phyloP scores from a whole-genome alignment of 2,888 invertebrate species.

The Tanytarsus gracilentus region DNA sequence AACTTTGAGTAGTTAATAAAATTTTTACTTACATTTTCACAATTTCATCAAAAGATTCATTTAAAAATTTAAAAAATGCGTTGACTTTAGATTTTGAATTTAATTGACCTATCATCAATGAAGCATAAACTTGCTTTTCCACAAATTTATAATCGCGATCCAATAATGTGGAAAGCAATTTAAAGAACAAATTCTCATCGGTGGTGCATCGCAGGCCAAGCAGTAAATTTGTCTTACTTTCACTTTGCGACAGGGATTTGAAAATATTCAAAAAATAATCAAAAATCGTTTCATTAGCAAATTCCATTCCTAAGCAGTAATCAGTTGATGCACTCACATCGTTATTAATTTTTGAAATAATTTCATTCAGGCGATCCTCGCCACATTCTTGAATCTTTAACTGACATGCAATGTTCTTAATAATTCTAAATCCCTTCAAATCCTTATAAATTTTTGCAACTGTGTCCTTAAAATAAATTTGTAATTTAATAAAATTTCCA shows the following conservation, averaged over 20 bases:
- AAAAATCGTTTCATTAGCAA: background rate
- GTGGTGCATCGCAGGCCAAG: background rate
- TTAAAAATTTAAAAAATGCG: background rate
- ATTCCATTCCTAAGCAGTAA: background rate
- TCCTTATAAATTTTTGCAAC: too few species aligned
- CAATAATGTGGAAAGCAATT: background rate
- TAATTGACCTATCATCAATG: background rate
- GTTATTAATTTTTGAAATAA: background rate
- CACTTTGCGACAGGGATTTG: background rate
- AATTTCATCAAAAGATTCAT: background rate
- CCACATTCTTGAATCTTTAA: too few species aligned
- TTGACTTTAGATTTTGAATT: background rate
- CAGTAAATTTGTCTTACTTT: background rate
- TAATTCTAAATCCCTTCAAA: too few species aligned
- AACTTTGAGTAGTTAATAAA: background rate
- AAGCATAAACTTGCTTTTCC: background rate
- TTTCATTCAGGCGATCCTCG: too few species aligned
- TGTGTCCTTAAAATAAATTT: too few species aligned
- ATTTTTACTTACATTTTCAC: background rate
- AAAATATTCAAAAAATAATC: background rate
- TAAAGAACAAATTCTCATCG: background rate
- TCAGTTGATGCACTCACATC: background rate
- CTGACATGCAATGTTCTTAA: too few species aligned
- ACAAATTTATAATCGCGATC: background rate
- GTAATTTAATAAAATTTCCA: too few species aligned